A percentile compares a stretch with the other conserved stretches of the same genome.
Conservation (phyloP, 53 echinoderm and acorn worm species). For the Mesocentrotus franciscanus region DNA sequence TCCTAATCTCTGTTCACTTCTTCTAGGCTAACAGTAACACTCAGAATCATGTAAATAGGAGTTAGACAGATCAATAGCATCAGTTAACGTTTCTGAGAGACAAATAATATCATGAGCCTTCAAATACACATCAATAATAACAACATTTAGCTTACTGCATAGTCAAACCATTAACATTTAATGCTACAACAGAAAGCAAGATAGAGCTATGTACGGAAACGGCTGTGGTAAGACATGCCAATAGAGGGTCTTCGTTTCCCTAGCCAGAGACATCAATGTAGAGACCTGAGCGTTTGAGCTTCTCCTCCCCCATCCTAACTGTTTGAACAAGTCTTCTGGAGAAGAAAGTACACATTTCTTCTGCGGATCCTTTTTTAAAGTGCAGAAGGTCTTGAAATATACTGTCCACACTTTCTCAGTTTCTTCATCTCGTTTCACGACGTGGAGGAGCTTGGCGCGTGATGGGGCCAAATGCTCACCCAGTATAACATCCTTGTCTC, state of each 20-base stretch:
- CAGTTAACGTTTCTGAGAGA: too few species aligned
- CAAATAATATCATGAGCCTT: constrained; percentile 18
- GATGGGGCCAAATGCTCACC: background rate
- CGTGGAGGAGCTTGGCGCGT: background rate
- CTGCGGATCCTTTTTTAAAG: background rate
- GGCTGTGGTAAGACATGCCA: background rate
- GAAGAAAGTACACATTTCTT: background rate
- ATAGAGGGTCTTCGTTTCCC: constrained; percentile 52
- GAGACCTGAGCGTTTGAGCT: constrained; percentile 27
- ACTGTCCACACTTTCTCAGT: background rate
- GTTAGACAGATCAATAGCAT: too few species aligned
- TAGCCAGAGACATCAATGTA: constrained; percentile 28
- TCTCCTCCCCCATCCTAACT: constrained; percentile 24
- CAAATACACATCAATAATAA: constrained; percentile 47
- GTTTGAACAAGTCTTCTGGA: background rate
- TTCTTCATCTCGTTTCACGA: background rate
- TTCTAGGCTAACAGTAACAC: too few species aligned
- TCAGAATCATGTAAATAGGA: too few species aligned
- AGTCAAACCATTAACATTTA: constrained; percentile 54
- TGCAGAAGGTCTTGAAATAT: background rate
- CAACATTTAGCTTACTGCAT: constrained; percentile 44
- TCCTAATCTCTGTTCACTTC: too few species aligned
- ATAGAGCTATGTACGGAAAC: background rate
- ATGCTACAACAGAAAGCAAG: too few species aligned
- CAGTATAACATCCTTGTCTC: too few species aligned